Evolutionary conservation across 2,888 invertebrate species (phyloP).

Genomic region (Thymelicus sylvestris): DNA sequence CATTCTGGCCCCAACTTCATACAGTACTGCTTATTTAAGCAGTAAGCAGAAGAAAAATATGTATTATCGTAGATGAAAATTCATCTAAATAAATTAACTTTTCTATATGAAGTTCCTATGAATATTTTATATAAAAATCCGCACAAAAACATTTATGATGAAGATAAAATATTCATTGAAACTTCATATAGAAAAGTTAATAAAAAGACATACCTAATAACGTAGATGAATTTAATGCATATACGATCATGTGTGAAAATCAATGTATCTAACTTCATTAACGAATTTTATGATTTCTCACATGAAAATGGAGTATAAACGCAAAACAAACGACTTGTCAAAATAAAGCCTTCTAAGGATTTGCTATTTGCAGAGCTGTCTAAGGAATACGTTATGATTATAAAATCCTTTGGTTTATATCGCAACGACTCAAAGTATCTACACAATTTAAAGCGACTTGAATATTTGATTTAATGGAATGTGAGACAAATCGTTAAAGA

Average conservation of each 20-base stretch:
- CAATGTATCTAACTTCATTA: not conserved
- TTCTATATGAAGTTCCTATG: too few species aligned
- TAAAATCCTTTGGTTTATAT: slow-evolving; percentile 2
- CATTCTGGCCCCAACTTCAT: too few species aligned
- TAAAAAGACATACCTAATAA: too few species aligned
- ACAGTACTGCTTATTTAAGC: too few species aligned
- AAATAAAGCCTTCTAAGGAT: not conserved
- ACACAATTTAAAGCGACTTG: not conserved
- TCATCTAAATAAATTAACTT: too few species aligned
- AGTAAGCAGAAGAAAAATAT: too few species aligned
- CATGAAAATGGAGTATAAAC: not conserved
- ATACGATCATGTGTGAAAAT: not conserved
- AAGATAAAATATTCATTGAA: too few species aligned
- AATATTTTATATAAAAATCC: too few species aligned
- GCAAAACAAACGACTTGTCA: not conserved
- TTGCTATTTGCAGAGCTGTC: slow-evolving; percentile 1
- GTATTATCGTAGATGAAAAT: too few species aligned
- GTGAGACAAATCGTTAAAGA: not conserved
- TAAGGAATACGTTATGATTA: not conserved
- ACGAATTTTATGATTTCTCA: not conserved
- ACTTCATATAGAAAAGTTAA: too few species aligned
- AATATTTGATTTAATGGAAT: not conserved
- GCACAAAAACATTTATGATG: too few species aligned
- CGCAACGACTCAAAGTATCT: not conserved
- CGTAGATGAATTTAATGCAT: too few species aligned